phyloP scores from a whole-genome alignment of 2,797 vertebrate genomes.

The Spinus olivaceus region DNA sequence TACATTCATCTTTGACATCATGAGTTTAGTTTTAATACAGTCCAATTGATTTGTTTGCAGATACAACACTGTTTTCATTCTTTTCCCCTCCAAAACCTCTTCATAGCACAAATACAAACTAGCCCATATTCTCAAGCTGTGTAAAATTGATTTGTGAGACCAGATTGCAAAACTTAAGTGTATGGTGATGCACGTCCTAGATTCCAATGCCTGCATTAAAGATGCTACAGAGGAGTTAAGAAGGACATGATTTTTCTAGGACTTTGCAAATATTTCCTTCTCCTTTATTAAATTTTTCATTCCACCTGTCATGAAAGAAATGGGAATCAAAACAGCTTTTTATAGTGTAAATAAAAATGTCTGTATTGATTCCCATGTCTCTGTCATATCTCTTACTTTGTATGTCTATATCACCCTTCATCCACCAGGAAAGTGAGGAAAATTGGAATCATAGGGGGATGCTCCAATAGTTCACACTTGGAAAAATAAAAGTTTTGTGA shows the following conservation, averaged over 20 bases:
- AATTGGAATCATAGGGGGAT: background rate
- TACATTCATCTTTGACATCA: slow-evolving; percentile 62
- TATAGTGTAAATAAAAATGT: background rate
- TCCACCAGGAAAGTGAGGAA: background rate
- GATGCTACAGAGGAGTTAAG: background rate
- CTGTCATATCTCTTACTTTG: background rate
- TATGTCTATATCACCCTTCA: background rate
- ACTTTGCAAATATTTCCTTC: background rate
- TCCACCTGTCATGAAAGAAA: background rate
- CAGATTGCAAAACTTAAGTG: slow-evolving; percentile 40
- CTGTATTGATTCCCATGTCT: background rate
- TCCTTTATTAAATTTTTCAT: background rate
- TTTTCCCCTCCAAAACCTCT: slow-evolving; percentile 15
- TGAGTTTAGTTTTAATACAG: slow-evolving; percentile 56
- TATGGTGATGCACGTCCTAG: background rate
- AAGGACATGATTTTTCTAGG: background rate
- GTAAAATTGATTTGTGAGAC: slow-evolving; percentile 57
- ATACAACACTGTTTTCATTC: slow-evolving; percentile 41
- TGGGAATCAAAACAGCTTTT: background rate
- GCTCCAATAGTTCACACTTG: background rate
- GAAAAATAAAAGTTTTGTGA: background rate
- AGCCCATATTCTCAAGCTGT: slow-evolving; percentile 12
- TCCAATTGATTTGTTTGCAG: slow-evolving; percentile 52
- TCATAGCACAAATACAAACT: slow-evolving; percentile 45
- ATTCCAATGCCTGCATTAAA: background rate